Evolutionary conservation across 64 coral and sea anemone genomes (phyloP).

Genomic region (Stichodactyla mertensii): DNA sequence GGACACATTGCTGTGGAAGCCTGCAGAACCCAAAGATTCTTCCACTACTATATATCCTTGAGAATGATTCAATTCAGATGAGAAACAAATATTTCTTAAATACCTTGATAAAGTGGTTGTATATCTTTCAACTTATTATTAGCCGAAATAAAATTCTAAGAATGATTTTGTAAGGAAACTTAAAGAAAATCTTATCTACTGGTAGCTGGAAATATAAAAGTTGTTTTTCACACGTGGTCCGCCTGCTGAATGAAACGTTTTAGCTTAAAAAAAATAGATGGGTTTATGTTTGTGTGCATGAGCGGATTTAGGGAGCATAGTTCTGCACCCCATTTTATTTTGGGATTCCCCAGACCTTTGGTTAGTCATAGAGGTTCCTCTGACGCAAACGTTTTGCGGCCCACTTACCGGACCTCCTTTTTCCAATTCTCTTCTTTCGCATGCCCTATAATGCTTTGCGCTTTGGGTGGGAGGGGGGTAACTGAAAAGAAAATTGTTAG

Average conservation of each 20-base stretch:
- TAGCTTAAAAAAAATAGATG: no score
- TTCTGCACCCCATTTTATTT: no score
- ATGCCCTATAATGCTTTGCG: no score
- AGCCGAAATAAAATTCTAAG: background rate
- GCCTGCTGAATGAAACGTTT: background rate
- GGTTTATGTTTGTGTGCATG: no score
- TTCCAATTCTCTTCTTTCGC: no score
- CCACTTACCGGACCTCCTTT: no score
- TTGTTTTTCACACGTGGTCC: background rate
- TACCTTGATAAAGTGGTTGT: background rate
- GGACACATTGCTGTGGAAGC: background rate
- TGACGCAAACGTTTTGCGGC: no score
- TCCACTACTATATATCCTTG: background rate
- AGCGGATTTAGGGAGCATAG: no score
- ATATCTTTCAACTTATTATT: constrained; percentile 5
- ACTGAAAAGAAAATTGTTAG: no score
- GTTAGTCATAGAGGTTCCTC: no score
- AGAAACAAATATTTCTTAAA: background rate
- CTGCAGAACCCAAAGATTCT: background rate
- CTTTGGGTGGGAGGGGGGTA: no score
- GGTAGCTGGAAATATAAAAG: background rate
- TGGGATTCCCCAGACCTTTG: no score
- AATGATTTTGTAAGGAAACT: constrained; percentile 15
- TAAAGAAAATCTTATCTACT: background rate
- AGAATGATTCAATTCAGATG: background rate